Evolutionary conservation across 2,888 invertebrate genomes (phyloP).

Genomic region (Myopa tessellatipennis): DNA sequence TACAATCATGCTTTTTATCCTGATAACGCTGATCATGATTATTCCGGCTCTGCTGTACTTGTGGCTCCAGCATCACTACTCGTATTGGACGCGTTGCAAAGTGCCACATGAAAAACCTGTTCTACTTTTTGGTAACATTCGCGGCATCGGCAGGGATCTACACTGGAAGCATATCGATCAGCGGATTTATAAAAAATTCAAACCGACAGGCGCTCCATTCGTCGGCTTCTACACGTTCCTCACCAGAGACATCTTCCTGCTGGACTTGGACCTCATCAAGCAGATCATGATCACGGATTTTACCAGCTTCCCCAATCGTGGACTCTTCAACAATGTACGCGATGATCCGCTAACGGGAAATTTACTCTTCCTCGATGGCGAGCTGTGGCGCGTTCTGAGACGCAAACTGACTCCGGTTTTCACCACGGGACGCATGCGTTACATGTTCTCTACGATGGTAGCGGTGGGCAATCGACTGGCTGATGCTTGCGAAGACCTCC

Average conservation of each 20-base stretch:
- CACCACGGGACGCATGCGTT: conserved; percentile 69
- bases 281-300: conserved; percentile 57
- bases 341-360: conserved; percentile 63
- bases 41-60: neutral
- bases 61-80: conserved; percentile 41
- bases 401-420: conserved; percentile 69
- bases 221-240: conserved; percentile 53
- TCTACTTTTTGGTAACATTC: conserved; percentile 54
- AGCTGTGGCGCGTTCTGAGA: conserved; percentile 68
- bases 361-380: conserved; percentile 62
- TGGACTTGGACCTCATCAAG: conserved; percentile 55
- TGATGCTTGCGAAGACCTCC: conserved; percentile 54
- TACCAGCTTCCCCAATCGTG: conserved; percentile 54
- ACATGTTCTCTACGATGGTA: conserved; percentile 61
- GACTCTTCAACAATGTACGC: conserved; percentile 52
- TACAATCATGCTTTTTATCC: neutral
- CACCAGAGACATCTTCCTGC: conserved; percentile 45
- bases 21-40: neutral
- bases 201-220: conserved; percentile 52
- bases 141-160: conserved; percentile 47
- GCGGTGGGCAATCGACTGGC: conserved; percentile 36
- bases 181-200: conserved; percentile 41
- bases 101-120: conserved; percentile 52
- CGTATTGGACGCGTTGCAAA: conserved; percentile 53
- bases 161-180: conserved; percentile 52